These are phyloP conservation scores for Antedon mediterranea DNA, from an alignment of 53 echinoderm and acorn worm genomes.

Conservation along the genomic window DNA sequence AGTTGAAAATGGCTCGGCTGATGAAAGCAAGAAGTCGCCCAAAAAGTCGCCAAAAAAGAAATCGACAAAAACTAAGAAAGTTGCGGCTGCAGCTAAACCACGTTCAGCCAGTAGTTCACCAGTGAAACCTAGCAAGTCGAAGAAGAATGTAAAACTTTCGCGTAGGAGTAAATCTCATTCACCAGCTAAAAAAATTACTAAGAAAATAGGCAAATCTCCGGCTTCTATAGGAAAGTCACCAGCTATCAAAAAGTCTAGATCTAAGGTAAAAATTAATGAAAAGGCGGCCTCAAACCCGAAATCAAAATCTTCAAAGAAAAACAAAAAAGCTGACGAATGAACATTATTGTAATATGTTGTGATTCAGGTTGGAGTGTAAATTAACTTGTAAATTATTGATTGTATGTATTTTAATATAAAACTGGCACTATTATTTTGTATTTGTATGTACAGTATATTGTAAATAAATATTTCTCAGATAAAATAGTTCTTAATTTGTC, in stretches of 20 bases:
- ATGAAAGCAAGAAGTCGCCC: conserved; percentile 3
- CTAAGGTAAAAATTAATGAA: not conserved
- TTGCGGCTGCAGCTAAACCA: not conserved
- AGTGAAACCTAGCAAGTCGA: conserved; percentile 25
- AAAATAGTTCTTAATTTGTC: too few species aligned
- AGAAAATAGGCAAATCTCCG: conserved; percentile 17
- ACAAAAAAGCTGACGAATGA: not conserved
- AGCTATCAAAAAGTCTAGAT: conserved; percentile 2
- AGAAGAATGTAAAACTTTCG: conserved; percentile 3
- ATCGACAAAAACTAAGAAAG: not conserved
- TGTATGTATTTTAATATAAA: too few species aligned
- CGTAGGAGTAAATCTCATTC: conserved; percentile 49
- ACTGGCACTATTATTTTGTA: too few species aligned
- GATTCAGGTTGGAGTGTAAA: too few species aligned
- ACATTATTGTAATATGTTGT: too few species aligned
- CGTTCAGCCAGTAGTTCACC: conserved; percentile 52
- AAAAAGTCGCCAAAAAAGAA: conserved; percentile 1
- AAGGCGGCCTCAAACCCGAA: conserved; percentile 16
- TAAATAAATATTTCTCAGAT: too few species aligned
- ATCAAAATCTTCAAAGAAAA: not conserved
- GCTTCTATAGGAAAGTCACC: not conserved
- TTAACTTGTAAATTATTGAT: too few species aligned
- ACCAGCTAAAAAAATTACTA: conserved; percentile 20
- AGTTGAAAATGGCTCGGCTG: conserved; percentile 4
- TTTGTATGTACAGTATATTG: too few species aligned